phyloP scores from a whole-genome alignment of 2,113 vertebrate genomes.

The Sorex araneus region DNA sequence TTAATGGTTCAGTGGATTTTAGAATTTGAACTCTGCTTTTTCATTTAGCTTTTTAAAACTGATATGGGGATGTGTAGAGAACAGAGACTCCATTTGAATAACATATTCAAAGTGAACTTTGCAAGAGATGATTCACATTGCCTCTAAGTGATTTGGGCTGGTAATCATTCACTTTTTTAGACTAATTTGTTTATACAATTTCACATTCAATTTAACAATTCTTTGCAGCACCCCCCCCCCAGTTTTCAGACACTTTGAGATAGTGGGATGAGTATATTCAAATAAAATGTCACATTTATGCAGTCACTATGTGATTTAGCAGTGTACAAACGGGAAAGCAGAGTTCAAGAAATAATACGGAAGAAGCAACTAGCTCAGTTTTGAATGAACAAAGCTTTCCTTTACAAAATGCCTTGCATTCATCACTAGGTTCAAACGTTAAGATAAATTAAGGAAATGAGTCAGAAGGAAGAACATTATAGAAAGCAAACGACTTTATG shows the following conservation, averaged over 20 bases:
- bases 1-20: conserved; percentile 52
- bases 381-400: neutral
- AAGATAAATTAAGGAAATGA: neutral
- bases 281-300: neutral
- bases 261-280: neutral
- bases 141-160: neutral
- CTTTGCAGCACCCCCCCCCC: neutral
- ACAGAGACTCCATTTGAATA: neutral
- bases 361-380: neutral
- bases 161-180: neutral
- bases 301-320: too few species aligned
- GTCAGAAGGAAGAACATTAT: neutral
- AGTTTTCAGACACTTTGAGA: neutral
- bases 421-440: too few species aligned
- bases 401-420: neutral
- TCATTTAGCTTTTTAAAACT: conserved; percentile 31
- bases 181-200: neutral
- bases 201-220: neutral
- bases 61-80: neutral
- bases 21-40: conserved; percentile 55
- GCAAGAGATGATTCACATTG: neutral
- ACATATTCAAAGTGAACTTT: conserved; percentile 23
- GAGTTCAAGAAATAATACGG: neutral
- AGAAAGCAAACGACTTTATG: rapidly evolving
- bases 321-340: neutral